phyloP scores from a whole-genome alignment of 2,113 vertebrate species.

The Ctenodactylus gundi region DNA sequence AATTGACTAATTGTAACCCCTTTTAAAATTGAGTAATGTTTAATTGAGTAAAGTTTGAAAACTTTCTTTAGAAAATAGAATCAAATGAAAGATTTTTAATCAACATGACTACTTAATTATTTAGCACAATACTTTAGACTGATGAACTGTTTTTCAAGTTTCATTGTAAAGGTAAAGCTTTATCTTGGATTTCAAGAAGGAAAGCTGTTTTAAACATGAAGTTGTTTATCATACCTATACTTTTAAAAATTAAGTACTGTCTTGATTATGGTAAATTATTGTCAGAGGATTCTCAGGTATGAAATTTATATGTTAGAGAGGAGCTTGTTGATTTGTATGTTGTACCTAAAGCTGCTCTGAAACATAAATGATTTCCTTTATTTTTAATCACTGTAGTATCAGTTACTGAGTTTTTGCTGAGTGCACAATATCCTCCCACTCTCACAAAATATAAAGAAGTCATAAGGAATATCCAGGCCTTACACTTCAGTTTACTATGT shows the following conservation, averaged over 20 bases:
- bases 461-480: neutral
- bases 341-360: neutral
- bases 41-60: neutral
- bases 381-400: neutral
- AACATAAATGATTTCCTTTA: neutral
- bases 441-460: neutral
- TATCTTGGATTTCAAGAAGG: constrained; percentile 25
- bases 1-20: neutral
- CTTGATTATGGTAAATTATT: neutral
- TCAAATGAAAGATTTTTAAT: constrained; percentile 19
- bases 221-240: neutral
- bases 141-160: constrained; percentile 18
- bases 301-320: neutral
- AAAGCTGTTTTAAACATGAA: neutral
- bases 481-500: neutral
- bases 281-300: neutral
- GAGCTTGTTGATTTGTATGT: neutral
- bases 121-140: neutral
- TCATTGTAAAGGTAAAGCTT: neutral
- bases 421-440: neutral
- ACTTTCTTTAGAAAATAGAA: neutral
- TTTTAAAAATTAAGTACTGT: neutral
- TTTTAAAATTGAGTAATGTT: neutral
- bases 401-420: neutral
- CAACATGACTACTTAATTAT: neutral